A percentile compares a stretch with the other conserved stretches of the same genome.
phyloP scores from a whole-genome alignment of 2,888 invertebrate species.

The Tachina lurida region DNA sequence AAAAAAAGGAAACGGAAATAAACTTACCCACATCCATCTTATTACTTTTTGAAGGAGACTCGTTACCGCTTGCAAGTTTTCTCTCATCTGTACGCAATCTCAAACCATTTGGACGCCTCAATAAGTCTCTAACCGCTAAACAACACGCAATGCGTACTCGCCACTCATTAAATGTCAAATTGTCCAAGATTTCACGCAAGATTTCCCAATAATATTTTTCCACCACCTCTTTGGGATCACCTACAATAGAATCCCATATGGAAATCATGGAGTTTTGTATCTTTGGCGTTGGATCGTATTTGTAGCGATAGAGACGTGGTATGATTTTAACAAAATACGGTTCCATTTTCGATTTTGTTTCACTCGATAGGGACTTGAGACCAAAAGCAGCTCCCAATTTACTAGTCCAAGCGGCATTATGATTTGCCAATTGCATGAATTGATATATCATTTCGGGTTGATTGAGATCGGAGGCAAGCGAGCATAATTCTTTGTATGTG shows the following conservation, averaged over 20 bases:
- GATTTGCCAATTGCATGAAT: conserved; percentile 97
- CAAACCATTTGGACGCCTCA: conserved; percentile 85
- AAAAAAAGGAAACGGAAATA: neutral
- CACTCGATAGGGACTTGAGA: conserved; percentile 92
- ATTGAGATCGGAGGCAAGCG: conserved; percentile 95
- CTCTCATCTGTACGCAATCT: conserved; percentile 79
- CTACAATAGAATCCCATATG: conserved; percentile 96
- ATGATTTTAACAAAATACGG: conserved; percentile 93
- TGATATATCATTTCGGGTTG: conserved; percentile 97
- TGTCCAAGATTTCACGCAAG: conserved; percentile 89
- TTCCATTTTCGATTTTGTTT: conserved; percentile 92
- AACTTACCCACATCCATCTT: conserved; percentile 76
- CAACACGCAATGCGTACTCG: conserved; percentile 96
- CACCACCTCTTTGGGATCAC: conserved; percentile 92
- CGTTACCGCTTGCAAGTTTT: conserved; percentile 40
- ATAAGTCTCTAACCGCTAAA: conserved; percentile 92
- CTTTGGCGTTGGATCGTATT: conserved; percentile 96
- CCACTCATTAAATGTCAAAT: conserved; percentile 93
- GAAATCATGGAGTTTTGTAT: conserved; percentile 96
- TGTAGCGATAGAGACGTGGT: conserved; percentile 91
- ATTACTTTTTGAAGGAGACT: conserved; percentile 57
- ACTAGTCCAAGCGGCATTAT: conserved; percentile 97
- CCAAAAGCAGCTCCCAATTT: conserved; percentile 96
- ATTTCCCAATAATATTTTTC: conserved; percentile 83
- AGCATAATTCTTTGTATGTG: conserved; percentile 97